Conservation (phyloP, 2,888 invertebrate genomes). For the Hyles lineata region DNA sequence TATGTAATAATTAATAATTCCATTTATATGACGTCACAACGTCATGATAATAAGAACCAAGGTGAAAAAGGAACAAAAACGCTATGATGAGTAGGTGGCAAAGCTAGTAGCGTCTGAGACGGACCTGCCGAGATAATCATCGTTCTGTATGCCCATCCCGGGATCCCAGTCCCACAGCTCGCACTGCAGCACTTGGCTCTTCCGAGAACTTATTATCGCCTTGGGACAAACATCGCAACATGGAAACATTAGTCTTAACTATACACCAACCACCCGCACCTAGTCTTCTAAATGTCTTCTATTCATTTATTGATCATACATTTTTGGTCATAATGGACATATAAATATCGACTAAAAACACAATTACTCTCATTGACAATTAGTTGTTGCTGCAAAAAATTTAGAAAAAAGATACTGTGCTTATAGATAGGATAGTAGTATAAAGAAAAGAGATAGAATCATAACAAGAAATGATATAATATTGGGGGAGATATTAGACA, state of each 20-base stretch:
- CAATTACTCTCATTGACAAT: too few relatives aligned
- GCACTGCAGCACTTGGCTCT: slow-evolving; percentile 90
- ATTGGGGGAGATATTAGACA: background rate
- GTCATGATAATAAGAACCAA: slow-evolving; percentile 54
- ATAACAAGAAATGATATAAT: background rate
- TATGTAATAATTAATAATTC: background rate
- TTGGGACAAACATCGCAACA: slow-evolving; percentile 80
- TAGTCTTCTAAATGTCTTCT: slow-evolving; percentile 7
- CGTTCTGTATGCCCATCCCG: slow-evolving; percentile 90
- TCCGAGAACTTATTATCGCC: slow-evolving; percentile 91
- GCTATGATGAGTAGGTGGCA: slow-evolving; percentile 54
- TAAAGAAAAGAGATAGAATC: background rate
- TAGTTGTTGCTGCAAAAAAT: background rate
- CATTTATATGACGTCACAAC: background rate
- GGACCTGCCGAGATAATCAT: slow-evolving; percentile 95
- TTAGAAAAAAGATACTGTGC: background rate
- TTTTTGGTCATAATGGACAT: background rate
- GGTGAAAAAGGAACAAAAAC: slow-evolving; percentile 50
- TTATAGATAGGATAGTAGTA: background rate
- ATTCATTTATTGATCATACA: background rate
- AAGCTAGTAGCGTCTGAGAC: slow-evolving; percentile 59
- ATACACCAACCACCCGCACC: background rate
- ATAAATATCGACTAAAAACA: background rate
- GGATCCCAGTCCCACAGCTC: slow-evolving; percentile 94
- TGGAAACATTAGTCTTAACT: slow-evolving; percentile 48